A percentile compares a stretch with the other conserved stretches of the same genome.
These are phyloP conservation scores for Hycleus cichorii DNA, from an alignment of 1,140 invertebrate species.

Conservation along the genomic window DNA sequence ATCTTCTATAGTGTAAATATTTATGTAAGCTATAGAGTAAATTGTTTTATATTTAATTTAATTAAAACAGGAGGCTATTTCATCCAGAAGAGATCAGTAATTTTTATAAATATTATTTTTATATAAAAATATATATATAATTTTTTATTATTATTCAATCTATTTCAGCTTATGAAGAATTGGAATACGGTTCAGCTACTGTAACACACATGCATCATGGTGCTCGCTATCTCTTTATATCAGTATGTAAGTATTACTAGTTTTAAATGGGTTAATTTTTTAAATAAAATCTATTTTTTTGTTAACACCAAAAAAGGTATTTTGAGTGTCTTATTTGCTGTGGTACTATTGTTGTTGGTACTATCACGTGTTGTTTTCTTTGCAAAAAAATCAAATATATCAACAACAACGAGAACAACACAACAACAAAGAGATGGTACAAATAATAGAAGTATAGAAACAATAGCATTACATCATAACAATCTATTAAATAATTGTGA, in stretches of 20 bases:
- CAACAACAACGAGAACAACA: constrained; percentile 13
- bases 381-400: constrained; percentile 23
- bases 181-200: constrained; percentile 24
- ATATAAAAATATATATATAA: too few relatives aligned
- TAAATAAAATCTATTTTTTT: neutral
- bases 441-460: neutral
- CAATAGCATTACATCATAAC: neutral
- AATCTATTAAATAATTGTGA: constrained; percentile 4
- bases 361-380: constrained; percentile 34
- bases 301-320: constrained; percentile 23
- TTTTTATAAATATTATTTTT: too few relatives aligned
- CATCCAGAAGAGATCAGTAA: too few relatives aligned
- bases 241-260: constrained; percentile 30
- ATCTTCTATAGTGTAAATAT: too few relatives aligned
- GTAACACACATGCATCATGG: constrained; percentile 24
- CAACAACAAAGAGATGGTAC: constrained; percentile 11
- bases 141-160: neutral
- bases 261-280: neutral
- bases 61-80: too few relatives aligned
- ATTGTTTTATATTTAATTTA: too few relatives aligned
- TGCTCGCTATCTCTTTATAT: constrained; percentile 35
- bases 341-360: constrained; percentile 35
- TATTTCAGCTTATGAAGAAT: constrained; percentile 32
- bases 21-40: too few relatives aligned
- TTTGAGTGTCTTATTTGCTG: constrained; percentile 34